Conservation (phyloP, 2,888 invertebrate species). For the Eupeodes luniger region DNA sequence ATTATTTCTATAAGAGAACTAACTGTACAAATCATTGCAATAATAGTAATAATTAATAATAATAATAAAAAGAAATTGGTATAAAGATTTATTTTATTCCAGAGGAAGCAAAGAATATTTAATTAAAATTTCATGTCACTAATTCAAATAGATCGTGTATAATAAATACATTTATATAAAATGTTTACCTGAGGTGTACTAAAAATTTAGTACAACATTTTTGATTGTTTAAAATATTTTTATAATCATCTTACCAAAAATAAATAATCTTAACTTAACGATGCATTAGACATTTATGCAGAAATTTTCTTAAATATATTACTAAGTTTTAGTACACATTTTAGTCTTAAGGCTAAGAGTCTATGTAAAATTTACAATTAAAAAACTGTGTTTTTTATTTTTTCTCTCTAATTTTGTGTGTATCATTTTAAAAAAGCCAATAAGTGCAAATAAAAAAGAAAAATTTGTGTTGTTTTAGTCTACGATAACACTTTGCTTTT, state of each 20-base stretch:
- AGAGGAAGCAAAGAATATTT: constrained; percentile 39
- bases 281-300: constrained; percentile 29
- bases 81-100: constrained; percentile 5
- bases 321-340: constrained; percentile 73
- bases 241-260: constrained; percentile 49
- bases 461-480: constrained; percentile 14
- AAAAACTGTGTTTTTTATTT: constrained; percentile 9
- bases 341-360: constrained; percentile 65
- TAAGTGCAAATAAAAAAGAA: constrained; percentile 12
- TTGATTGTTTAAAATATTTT: background rate
- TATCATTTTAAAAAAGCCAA: constrained; percentile 59
- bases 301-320: constrained; percentile 35
- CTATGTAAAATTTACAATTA: constrained; percentile 47
- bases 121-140: constrained; percentile 29
- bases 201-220: constrained; percentile 55
- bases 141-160: constrained; percentile 28
- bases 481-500: constrained; percentile 38
- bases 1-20: background rate
- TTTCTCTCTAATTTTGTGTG: background rate
- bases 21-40: constrained; percentile 30
- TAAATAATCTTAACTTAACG: constrained; percentile 53
- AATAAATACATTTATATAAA: background rate
- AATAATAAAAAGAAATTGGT: background rate
- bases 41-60: background rate
- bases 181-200: constrained; percentile 66